Conservation (phyloP, 2,888 invertebrate genomes). For the Drosophila quinaria region DNA sequence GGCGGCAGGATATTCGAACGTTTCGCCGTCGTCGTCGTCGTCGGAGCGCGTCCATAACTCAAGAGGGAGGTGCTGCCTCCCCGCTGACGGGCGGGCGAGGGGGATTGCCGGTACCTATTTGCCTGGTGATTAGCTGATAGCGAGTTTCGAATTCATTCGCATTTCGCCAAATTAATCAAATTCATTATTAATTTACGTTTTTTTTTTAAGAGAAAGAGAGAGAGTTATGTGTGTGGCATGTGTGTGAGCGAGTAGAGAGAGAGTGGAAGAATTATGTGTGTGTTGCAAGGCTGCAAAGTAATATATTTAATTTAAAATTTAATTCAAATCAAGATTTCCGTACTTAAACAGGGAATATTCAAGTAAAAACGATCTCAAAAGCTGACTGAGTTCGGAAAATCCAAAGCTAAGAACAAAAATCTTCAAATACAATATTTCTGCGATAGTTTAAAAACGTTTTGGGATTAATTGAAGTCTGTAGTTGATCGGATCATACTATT, state of each 20-base stretch:
- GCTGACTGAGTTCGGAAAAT: no score
- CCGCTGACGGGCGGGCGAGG: slow-evolving; percentile 89
- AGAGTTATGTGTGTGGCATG: slow-evolving; percentile 25
- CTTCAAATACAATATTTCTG: no score
- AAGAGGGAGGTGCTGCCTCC: slow-evolving; percentile 85
- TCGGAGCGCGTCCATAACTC: slow-evolving; percentile 74
- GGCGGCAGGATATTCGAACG: slow-evolving; percentile 82
- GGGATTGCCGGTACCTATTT: slow-evolving; percentile 89
- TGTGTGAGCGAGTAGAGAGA: slow-evolving; percentile 7
- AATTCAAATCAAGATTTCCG: neutral
- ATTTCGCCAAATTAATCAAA: slow-evolving; percentile 82
- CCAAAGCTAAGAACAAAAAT: no score
- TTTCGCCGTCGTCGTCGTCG: slow-evolving; percentile 49
- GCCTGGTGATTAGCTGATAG: slow-evolving; percentile 85
- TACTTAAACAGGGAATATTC: no score
- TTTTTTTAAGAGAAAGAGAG: slow-evolving; percentile 13
- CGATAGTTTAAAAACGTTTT: no score
- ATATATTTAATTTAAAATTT: neutral
- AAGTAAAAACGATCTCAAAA: no score
- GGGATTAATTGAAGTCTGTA: no score
- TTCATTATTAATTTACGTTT: slow-evolving; percentile 71
- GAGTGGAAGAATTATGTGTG: slow-evolving; percentile 18
- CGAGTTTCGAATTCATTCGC: slow-evolving; percentile 62
- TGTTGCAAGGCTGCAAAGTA: slow-evolving; percentile 1
- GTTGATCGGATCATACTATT: no score